A percentile compares a stretch with the other conserved stretches of the same genome.
Conservation (phyloP, 2,797 vertebrate species). For the Echeneis naucrates region DNA sequence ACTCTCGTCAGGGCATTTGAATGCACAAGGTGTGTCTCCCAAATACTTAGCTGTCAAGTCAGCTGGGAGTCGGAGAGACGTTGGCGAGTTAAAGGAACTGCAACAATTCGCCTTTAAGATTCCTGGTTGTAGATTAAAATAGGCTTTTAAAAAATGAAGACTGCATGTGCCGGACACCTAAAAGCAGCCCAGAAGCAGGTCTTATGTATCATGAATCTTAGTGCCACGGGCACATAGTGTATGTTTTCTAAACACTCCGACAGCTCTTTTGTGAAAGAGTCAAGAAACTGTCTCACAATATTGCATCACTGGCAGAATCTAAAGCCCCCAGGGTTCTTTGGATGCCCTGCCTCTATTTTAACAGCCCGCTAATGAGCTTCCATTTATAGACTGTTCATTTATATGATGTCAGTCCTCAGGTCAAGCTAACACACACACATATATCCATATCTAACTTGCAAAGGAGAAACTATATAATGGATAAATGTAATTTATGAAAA, state of each 20-base stretch:
- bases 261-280: constrained; percentile 34
- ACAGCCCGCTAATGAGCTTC: constrained; percentile 79
- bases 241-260: constrained; percentile 4
- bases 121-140: no score
- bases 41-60: no score
- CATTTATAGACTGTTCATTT: constrained; percentile 81
- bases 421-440: constrained; percentile 60
- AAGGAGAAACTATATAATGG: constrained; percentile 53
- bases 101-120: no score
- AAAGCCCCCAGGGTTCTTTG: constrained; percentile 59
- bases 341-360: constrained; percentile 72
- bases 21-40: no score
- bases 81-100: no score
- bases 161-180: no score
- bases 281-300: constrained; percentile 37
- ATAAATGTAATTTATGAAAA: constrained; percentile 63
- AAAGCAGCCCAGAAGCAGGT: no score
- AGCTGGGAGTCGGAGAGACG: no score
- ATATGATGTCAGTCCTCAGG: constrained; percentile 77
- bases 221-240: no score
- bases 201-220: no score
- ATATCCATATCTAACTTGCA: constrained; percentile 36
- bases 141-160: no score
- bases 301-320: constrained; percentile 65
- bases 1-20: no score